Evolutionary conservation across 2,888 invertebrate species (phyloP), one percentile per base, ranked within the genome.

Genomic region (Oegoconia quadripuncta): DNA sequence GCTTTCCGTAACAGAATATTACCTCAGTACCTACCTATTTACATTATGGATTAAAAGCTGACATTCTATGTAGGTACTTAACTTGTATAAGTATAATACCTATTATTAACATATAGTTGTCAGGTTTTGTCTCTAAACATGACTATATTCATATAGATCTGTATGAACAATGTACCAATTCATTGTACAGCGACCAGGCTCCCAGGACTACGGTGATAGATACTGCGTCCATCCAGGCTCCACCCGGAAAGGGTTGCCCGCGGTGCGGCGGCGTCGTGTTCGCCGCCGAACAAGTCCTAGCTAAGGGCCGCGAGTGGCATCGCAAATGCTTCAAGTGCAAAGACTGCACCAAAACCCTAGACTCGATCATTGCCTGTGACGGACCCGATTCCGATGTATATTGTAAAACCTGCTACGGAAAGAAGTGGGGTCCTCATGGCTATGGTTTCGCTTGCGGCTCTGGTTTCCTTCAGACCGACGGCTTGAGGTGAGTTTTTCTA

Each of bases 391-490:
- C 91, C 47, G 96, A 97, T 58, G 93, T 98, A 47, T 98, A 96
- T 86, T 98, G 98, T 89, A 97, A 96, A 86, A 95, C 96, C 66
- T 99, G 98, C 86, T 98, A 99, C 78, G 97, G 97, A 65, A 97
- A 97, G 88, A 97, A 96, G 81, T 98, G 95, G 93, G 98, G 98
- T 62, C 98, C 98, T 37, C 98, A 98, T 77, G 97, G 97, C 45
- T 97, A 97, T 71, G 97, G 97, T 41, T 97, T 97, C 74, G 97
- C 97, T 50, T 96, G 95, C 70, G 97, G 97, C 44, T 97, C 97
- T 54, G 97, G 97, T 52, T 96, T 96, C 89, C 90, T 97, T 55
- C 95, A 96, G 78, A 97, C 96, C 57, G 96, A 97, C 74, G 96
- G 96, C 48, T 88, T 96, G 60, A 92, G 92, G 95, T 96, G 83